These are phyloP conservation scores for Caerostris darwini DNA, from an alignment of 1,140 invertebrate genomes.

Conservation along the genomic window DNA sequence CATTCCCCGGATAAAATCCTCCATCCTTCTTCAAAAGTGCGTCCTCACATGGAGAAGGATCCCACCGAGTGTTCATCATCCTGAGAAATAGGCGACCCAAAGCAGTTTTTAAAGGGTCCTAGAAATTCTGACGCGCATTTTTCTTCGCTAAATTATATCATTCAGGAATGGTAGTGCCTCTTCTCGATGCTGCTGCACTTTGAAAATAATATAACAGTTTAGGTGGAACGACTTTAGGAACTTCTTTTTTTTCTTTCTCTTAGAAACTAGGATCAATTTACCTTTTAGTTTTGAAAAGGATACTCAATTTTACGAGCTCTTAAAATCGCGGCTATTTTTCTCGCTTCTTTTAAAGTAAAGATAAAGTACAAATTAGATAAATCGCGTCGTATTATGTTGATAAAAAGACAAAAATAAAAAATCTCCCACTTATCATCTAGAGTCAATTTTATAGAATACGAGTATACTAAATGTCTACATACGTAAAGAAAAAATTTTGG, in stretches of 20 bases:
- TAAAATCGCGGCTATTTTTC: background rate
- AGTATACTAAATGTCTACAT: no score
- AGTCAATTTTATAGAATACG: no score
- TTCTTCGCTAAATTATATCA: constrained; percentile 25
- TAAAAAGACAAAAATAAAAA: no score
- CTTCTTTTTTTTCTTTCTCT: background rate
- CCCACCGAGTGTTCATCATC: constrained; percentile 23
- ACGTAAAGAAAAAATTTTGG: no score
- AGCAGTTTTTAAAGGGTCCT: background rate
- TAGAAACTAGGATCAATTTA: background rate
- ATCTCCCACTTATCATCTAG: no score
- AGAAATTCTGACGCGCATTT: background rate
- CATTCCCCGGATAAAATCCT: background rate
- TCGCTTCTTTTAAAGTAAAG: background rate
- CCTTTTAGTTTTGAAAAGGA: background rate
- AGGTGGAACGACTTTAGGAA: background rate
- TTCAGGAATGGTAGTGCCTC: background rate
- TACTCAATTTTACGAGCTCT: background rate
- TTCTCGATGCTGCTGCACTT: background rate
- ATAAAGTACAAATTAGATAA: constrained; percentile 10
- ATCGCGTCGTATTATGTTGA: background rate
- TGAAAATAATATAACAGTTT: background rate
- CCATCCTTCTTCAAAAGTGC: background rate
- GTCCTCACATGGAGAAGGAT: background rate
- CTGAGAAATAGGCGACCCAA: constrained; percentile 25